A percentile compares a stretch with the other conserved stretches of the same genome.
phyloP scores from a whole-genome alignment of 2,113 vertebrate genomes.

The Myiozetetes cayanensis region DNA sequence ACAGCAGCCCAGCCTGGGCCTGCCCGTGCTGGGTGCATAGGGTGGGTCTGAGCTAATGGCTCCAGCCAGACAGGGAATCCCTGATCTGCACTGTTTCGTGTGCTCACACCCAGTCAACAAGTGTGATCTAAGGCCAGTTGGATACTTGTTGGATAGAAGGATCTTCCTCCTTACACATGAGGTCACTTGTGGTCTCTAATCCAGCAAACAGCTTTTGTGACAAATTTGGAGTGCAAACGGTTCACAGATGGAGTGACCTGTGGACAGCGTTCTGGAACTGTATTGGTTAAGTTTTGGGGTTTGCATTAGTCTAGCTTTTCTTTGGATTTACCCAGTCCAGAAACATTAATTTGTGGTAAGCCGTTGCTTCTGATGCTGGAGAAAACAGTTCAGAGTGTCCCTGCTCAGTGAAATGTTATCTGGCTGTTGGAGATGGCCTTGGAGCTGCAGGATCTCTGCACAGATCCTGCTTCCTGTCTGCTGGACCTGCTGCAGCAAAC shows the following conservation, averaged over 20 bases:
- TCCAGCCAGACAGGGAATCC: background rate
- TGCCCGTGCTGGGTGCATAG: accelerated
- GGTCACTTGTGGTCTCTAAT: background rate
- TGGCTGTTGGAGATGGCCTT: background rate
- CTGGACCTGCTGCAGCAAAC: background rate
- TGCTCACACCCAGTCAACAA: background rate
- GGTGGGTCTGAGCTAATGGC: background rate
- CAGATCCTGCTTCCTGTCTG: background rate
- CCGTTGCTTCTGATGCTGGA: background rate
- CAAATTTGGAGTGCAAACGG: background rate
- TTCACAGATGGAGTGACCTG: background rate
- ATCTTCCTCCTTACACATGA: background rate
- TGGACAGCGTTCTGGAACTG: background rate
- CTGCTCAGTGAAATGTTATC: background rate
- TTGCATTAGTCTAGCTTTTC: background rate
- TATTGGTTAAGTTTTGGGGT: background rate
- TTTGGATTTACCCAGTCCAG: background rate
- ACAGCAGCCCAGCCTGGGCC: background rate
- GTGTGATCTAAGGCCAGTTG: background rate
- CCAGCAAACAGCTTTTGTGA: background rate
- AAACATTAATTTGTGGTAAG: background rate
- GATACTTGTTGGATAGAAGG: background rate
- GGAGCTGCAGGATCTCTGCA: background rate
- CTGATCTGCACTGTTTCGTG: accelerated
- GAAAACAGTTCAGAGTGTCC: background rate